Base-by-base conservation (phyloP, 2,797 vertebrate genomes). In the Coregonus sp. region DNA sequence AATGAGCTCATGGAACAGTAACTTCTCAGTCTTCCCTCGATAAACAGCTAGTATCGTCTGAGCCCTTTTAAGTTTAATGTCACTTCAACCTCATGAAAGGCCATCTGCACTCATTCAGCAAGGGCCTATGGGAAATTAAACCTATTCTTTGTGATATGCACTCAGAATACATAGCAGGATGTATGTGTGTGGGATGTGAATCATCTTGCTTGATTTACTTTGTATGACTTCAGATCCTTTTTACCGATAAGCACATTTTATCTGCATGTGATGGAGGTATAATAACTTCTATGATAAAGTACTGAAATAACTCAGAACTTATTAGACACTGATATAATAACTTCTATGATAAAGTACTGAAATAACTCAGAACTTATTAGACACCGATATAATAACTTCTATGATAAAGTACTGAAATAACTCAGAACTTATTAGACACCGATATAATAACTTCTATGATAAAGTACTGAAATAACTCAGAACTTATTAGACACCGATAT, bases 71-170 rank as follows among this genome's bases (percentile, higher is more conserved):
- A 59, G 37, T 76, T 76, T 69, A 80, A 75, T 77, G 31, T 78
- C 12, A 78, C 29, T 75, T 76, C 70, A 77, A 80, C 66, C 65
- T 78, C 67, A 54, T 20, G 67, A 80, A 84, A 85, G 76, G 63
- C 12, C 37, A 74, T 29, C 20, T 83, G 78, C 73, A 35, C 70
- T 74, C 66, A 74, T 54, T 51, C 72, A 75, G 80, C 40, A 73
- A 69, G 31, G 20, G 50, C 78, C 37, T 37, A 70, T 14, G 35
- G 85, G 69, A 80, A 40, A 76, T 35, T 29, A 72, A 78, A 76
- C 65, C n/a, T 75, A 70, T 75, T 47, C 51, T 47, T 67, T 80
- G 37, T 75, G 75, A 65, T 40, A 79, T 80, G 78, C 40, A 66
- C 66, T 74, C 14, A 31, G 73, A 80, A 78, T 61, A 75, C n/a